A percentile compares a stretch with the other conserved stretches of the same genome.
Evolutionary conservation across 2,797 vertebrate genomes (phyloP).

Genomic region (Sphenopsis melanotis): DNA sequence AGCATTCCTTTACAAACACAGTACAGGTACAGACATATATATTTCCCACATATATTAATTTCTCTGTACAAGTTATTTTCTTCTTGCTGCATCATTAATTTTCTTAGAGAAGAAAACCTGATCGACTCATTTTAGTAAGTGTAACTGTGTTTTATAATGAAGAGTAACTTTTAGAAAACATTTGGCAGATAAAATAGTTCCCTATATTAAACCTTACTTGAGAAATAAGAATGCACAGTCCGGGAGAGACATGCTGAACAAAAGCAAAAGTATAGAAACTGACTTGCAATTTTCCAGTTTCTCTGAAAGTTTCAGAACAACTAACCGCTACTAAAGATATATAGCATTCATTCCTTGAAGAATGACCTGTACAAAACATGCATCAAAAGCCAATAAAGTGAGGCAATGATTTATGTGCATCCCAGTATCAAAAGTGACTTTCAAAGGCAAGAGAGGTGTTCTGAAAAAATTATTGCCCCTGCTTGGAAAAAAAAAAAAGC

Average conservation of each 20-base stretch:
- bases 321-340: constrained; percentile 19
- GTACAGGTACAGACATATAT: neutral
- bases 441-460: neutral
- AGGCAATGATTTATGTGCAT: constrained; percentile 39
- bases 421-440: constrained; percentile 23
- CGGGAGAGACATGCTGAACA: neutral
- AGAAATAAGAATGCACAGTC: neutral
- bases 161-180: neutral
- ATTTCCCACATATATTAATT: neutral
- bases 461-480: neutral
- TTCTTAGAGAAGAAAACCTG: neutral
- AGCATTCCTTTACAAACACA: neutral
- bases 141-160: neutral
- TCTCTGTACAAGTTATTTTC: neutral
- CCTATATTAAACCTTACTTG: neutral
- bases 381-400: constrained; percentile 27
- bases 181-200: neutral
- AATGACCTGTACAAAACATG: constrained; percentile 27
- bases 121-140: neutral
- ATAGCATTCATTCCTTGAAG: neutral
- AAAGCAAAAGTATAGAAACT: neutral
- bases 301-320: constrained; percentile 2
- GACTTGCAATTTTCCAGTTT: neutral
- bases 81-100: neutral
- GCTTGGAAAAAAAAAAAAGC: neutral